A percentile compares a stretch with the other conserved stretches of the same genome.
Conservation (phyloP, 2,888 invertebrate genomes). For the Emmelina monodactyla region DNA sequence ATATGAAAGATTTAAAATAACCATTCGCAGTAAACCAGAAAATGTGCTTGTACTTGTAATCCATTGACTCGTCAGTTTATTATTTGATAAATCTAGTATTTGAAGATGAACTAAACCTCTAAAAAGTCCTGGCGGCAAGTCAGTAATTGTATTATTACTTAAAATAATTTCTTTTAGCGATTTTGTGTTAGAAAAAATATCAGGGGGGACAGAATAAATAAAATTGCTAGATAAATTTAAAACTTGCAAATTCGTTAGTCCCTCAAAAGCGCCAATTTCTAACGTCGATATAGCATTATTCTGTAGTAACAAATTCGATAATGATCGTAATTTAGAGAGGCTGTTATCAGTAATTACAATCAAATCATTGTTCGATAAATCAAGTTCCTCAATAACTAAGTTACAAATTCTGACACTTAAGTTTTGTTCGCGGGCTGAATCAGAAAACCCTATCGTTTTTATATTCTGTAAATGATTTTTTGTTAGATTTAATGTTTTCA, state of each 20-base stretch:
- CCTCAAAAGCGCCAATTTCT: conserved; percentile 75
- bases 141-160: conserved; percentile 78
- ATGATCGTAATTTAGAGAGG: conserved; percentile 72
- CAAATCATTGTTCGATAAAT: conserved; percentile 78
- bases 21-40: conserved; percentile 73
- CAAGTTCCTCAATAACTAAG: conserved; percentile 72
- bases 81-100: conserved; percentile 74
- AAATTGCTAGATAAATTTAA: conserved; percentile 83
- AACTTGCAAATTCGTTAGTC: conserved; percentile 71
- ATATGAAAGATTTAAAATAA: conserved; percentile 76
- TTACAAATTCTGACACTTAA: conserved; percentile 72
- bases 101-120: conserved; percentile 75
- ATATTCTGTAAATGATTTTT: conserved; percentile 82
- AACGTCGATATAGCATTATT: conserved; percentile 79
- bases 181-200: conserved; percentile 73
- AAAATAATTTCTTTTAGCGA: conserved; percentile 74
- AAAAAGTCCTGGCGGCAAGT: conserved; percentile 77
- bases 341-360: conserved; percentile 74
- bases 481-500: conserved; percentile 75
- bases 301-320: conserved; percentile 74
- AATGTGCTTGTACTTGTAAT: conserved; percentile 76
- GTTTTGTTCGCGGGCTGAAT: conserved; percentile 66
- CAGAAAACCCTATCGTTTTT: conserved; percentile 76
- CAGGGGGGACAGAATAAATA: conserved; percentile 76
- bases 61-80: conserved; percentile 77